Evolutionary conservation across 2,113 vertebrate species (phyloP).

Genomic region (Mesocricetus auratus): DNA sequence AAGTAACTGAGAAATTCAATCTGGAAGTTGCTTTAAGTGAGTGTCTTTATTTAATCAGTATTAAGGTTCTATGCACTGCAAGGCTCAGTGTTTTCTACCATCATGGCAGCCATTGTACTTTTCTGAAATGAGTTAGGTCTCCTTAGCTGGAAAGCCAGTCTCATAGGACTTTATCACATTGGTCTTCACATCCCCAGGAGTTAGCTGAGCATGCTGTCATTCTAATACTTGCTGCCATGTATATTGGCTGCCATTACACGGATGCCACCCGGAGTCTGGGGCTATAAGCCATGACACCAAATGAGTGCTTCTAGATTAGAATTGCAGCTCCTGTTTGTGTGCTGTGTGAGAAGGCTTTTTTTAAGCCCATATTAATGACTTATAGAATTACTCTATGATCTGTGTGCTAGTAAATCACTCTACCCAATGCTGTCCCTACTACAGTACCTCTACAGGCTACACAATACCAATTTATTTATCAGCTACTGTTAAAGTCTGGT

Average conservation of each 20-base stretch:
- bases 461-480: not conserved
- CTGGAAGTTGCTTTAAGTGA: not conserved
- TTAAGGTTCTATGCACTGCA: no score
- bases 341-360: not conserved
- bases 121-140: not conserved
- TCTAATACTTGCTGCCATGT: not conserved
- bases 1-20: not conserved
- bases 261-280: not conserved
- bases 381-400: not conserved
- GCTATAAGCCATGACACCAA: not conserved
- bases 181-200: not conserved
- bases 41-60: not conserved
- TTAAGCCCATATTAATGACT: not conserved
- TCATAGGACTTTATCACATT: not conserved
- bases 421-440: not conserved
- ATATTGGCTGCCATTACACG: not conserved
- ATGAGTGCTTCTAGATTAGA: not conserved
- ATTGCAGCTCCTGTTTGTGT: not conserved
- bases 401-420: not conserved
- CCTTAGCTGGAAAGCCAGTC: not conserved
- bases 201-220: no score
- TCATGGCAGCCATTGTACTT: no score
- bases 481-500: not conserved
- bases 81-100: not conserved
- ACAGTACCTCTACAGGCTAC: not conserved